Evolutionary conservation across 2,113 vertebrate genomes (phyloP).

Genomic region (Motacilla alba): DNA sequence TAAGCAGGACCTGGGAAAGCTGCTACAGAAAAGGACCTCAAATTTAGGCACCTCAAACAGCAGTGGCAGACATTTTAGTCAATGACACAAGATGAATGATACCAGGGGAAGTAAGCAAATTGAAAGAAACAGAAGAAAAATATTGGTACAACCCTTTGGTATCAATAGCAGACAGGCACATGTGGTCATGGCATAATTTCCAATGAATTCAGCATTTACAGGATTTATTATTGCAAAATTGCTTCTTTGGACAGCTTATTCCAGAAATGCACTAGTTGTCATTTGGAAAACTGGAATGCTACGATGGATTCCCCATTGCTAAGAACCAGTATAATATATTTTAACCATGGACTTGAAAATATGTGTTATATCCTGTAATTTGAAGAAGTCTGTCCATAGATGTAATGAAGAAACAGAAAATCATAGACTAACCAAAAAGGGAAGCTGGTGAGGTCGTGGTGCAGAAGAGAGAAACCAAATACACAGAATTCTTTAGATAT

Average conservation of each 20-base stretch:
- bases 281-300: neutral
- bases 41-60: neutral
- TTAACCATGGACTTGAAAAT: neutral
- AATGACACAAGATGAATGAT: neutral
- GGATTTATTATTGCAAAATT: neutral
- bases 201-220: neutral
- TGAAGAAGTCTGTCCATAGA: neutral
- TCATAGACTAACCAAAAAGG: neutral
- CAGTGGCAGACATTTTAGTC: neutral
- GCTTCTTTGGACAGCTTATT: neutral
- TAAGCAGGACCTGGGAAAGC: neutral
- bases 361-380: neutral
- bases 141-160: neutral
- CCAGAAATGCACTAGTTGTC: neutral
- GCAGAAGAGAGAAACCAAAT: neutral
- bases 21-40: neutral
- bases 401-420: neutral
- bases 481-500: neutral
- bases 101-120: neutral
- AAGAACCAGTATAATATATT: neutral
- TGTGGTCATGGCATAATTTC: neutral
- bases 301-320: neutral
- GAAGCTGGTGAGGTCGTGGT: fast-evolving
- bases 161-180: neutral
- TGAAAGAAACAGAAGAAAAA: neutral